Evolutionary conservation across 2,113 vertebrate species (phyloP).

Genomic region (Chascanopsetta lugubris): DNA sequence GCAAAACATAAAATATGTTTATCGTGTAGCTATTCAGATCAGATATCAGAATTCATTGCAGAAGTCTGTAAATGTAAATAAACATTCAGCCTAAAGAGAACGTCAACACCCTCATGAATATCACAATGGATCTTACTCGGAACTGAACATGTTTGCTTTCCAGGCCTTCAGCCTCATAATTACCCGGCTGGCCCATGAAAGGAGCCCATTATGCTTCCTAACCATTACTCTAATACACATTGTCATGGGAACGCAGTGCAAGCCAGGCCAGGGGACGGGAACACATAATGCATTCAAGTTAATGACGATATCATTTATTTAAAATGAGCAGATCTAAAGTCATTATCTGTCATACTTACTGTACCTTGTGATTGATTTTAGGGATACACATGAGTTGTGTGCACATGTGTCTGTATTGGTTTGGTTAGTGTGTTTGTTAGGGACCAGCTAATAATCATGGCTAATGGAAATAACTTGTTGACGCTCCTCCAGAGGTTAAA

Average conservation of each 20-base stretch:
- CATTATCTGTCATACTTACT: constrained; percentile 45
- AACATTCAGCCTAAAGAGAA: constrained; percentile 2
- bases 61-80: neutral
- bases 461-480: constrained; percentile 32
- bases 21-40: neutral
- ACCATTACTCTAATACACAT: constrained; percentile 27
- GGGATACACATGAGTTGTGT: neutral
- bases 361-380: constrained; percentile 46
- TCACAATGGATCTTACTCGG: constrained; percentile 15
- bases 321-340: constrained; percentile 47
- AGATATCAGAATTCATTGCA: neutral
- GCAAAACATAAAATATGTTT: no score
- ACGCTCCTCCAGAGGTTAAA: neutral
- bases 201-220: constrained; percentile 18
- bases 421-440: neutral
- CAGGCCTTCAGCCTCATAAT: constrained; percentile 25
- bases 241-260: constrained; percentile 53
- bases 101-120: neutral
- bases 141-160: constrained; percentile 18
- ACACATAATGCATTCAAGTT: constrained; percentile 43
- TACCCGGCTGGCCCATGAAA: constrained; percentile 27
- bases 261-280: constrained; percentile 43
- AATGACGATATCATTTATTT: constrained; percentile 61
- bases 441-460: constrained; percentile 2
- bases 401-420: neutral